Evolutionary conservation across 2,888 invertebrate species (phyloP), one percentile per base, ranked within the genome.

Genomic region (Psococerastis gibbosa): DNA sequence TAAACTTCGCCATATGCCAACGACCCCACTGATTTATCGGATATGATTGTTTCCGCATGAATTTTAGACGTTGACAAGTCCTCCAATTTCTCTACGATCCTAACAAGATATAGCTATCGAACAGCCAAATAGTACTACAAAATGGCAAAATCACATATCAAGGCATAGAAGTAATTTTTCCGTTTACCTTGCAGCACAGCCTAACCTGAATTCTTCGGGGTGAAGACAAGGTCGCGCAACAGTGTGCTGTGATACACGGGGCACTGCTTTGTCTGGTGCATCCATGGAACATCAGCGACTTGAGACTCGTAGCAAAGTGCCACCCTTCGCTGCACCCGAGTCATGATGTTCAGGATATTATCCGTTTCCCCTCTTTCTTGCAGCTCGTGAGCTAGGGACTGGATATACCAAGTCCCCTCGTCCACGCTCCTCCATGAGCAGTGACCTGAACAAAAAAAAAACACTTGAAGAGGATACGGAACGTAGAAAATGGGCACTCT

Each of bases 351-450:
- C 47, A 76, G 55, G 4, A 82, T 58, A 55, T 81, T 78, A 35
- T 63, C 63, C 31, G 62, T 61, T 1, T 54, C 52, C 5, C 63
- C 64, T 47, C 64, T 56, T 46, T 60, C 53, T 3, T 60, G 56
- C 15, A 79, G 53, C 8, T 73, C 71, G 3, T 63, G 53, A 51
- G 73, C 74, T 33, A 82, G 57, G 3, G 73, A 60, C 56, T 79
- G 78, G 43, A 82, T 71, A 55, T 79, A 82, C 75, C 78, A 80
- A 1, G 78, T 75, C 2, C 79, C 79, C 17, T 66, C 65, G 35
- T 66, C 65, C 20, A 72, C 69, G 55, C 76, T 76, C 3, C 78
- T 62, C 67, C 75, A 78, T 1, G 78, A 75, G 55, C 66, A 77
- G 55, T 66, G 70, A 43, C 75, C 78, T 73, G 56, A 35, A 60